Evolutionary conservation across 2,888 invertebrate species (phyloP).

Genomic region (Azorinus chamasolen): DNA sequence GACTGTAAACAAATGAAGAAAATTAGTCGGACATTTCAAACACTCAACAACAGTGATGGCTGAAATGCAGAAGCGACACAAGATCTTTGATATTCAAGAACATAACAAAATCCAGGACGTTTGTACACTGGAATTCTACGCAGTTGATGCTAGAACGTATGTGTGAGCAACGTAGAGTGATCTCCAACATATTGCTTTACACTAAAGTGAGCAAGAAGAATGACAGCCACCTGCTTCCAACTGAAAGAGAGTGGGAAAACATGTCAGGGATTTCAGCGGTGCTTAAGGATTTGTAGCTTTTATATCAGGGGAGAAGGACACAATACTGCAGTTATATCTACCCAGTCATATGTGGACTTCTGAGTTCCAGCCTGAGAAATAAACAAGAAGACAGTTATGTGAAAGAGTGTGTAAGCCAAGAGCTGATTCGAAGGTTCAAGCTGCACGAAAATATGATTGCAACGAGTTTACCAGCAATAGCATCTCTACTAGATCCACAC

Average conservation of each 20-base stretch:
- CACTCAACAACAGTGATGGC: constrained; percentile 36
- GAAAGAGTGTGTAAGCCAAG: constrained; percentile 2
- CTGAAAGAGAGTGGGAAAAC: constrained; percentile 17
- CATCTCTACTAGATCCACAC: constrained; percentile 10
- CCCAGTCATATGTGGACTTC: constrained; percentile 7
- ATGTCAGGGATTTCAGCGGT: constrained; percentile 10
- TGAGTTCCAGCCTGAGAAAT: background rate
- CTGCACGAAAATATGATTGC: background rate
- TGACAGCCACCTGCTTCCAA: constrained; percentile 15
- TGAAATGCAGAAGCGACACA: constrained; percentile 27
- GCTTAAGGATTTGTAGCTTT: constrained; percentile 13
- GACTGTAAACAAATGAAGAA: constrained; percentile 14
- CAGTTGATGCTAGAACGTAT: background rate
- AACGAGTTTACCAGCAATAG: constrained; percentile 5
- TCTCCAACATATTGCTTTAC: constrained; percentile 28
- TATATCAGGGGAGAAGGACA: constrained; percentile 20
- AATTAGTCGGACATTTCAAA: constrained; percentile 45
- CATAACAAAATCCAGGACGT: background rate
- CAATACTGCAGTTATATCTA: background rate
- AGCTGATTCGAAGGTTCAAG: constrained; percentile 7
- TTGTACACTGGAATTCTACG: background rate
- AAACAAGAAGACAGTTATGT: background rate
- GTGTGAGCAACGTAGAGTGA: constrained; percentile 22
- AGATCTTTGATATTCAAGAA: background rate
- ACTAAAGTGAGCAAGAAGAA: constrained; percentile 21